Conservation (phyloP, 2,888 invertebrate genomes). For the Tachina lurida region DNA sequence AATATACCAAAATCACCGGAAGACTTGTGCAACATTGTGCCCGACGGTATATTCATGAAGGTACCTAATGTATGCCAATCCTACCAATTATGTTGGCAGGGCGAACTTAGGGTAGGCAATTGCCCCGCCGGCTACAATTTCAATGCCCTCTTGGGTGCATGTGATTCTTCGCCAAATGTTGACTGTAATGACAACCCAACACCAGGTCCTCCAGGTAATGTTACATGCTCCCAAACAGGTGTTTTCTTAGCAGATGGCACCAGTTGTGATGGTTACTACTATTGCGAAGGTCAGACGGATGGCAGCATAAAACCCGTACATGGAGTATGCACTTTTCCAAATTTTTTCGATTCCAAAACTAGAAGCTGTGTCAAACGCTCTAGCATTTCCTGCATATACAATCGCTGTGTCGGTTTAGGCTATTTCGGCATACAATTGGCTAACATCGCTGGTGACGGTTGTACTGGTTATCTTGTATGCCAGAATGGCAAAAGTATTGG, state of each 20-base stretch:
- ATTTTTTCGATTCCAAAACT: slow-evolving; percentile 75
- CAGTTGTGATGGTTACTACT: slow-evolving; percentile 79
- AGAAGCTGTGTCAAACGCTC: slow-evolving; percentile 77
- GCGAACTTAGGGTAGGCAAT: slow-evolving; percentile 73
- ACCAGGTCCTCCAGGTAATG: slow-evolving; percentile 60
- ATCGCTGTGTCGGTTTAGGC: slow-evolving; percentile 78
- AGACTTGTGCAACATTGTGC: slow-evolving; percentile 77
- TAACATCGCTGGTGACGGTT: slow-evolving; percentile 77
- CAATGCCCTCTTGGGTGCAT: slow-evolving; percentile 73
- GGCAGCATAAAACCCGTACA: slow-evolving; percentile 73
- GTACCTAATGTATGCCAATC: slow-evolving; percentile 74
- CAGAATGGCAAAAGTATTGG: slow-evolving; percentile 77
- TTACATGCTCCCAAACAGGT: slow-evolving; percentile 73
- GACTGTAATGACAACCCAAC: slow-evolving; percentile 72
- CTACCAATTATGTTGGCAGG: slow-evolving; percentile 76
- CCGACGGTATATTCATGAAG: slow-evolving; percentile 78
- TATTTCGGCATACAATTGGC: slow-evolving; percentile 75
- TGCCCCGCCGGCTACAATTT: slow-evolving; percentile 77
- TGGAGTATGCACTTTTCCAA: slow-evolving; percentile 74
- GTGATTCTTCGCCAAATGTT: slow-evolving; percentile 76
- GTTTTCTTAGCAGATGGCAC: slow-evolving; percentile 76
- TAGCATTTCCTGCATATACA: slow-evolving; percentile 73
- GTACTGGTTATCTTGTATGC: slow-evolving; percentile 77
- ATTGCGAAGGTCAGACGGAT: slow-evolving; percentile 70
- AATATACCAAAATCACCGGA: slow-evolving; percentile 75